A percentile compares a stretch with the other conserved stretches of the same genome.
Conservation (phyloP, 2,797 vertebrate species). For the Monodelphis domestica region DNA sequence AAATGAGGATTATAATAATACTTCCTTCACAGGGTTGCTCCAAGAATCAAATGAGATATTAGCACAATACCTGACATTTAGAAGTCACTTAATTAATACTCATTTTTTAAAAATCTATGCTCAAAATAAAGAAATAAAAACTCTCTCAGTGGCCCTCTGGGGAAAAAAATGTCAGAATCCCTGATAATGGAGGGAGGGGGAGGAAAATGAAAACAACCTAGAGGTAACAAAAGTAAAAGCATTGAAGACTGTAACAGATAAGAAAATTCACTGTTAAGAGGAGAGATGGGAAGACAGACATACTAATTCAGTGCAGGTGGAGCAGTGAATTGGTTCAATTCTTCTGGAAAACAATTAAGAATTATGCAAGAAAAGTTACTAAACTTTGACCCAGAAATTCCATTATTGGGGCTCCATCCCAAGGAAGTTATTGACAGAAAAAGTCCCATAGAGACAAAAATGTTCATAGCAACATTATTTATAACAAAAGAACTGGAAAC, state of each 20-base stretch:
- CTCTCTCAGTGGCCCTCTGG: not conserved
- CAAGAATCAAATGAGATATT: not conserved
- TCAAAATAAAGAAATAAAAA: not conserved
- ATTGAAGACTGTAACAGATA: not conserved
- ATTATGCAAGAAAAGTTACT: not conserved
- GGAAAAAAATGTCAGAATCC: not conserved
- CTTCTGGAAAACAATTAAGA: not conserved
- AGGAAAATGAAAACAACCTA: not conserved
- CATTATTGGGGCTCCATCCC: not conserved
- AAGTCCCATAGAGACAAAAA: not conserved
- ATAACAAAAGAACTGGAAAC: not conserved
- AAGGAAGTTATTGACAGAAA: not conserved
- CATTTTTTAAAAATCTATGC: not conserved
- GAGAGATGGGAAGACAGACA: not conserved
- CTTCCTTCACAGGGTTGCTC: not conserved
- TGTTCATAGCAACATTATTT: not conserved
- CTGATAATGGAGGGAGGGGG: not conserved
- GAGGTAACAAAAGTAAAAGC: not conserved
- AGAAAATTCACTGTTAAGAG: not conserved
- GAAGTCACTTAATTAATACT: not conserved
- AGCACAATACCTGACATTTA: not conserved
- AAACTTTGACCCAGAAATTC: not conserved
- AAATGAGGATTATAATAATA: not conserved
- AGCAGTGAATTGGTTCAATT: not conserved
- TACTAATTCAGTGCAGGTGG: not conserved